Evolutionary conservation across 2,113 vertebrate genomes (phyloP).

Genomic region (Isichthys henryi): DNA sequence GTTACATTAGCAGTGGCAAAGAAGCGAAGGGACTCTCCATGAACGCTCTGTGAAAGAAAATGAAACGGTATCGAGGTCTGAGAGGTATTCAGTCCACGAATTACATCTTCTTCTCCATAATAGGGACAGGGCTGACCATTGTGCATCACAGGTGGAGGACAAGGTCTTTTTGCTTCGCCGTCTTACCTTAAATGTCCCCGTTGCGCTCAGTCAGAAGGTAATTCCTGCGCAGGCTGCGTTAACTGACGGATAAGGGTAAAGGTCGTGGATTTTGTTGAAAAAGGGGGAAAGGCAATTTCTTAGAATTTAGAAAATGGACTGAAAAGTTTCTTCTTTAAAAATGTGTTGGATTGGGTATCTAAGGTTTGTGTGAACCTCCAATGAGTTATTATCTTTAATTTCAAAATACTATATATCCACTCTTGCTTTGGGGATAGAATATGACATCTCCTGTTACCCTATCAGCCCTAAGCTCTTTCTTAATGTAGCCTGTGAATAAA

Average conservation of each 20-base stretch:
- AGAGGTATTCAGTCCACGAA: background rate
- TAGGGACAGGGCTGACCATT: background rate
- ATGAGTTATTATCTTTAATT: slow-evolving; percentile 7
- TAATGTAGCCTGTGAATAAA: background rate
- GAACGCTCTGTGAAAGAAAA: background rate
- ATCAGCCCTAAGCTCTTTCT: background rate
- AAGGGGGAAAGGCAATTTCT: background rate
- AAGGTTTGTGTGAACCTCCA: background rate
- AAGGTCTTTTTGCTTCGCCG: background rate
- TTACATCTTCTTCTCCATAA: background rate
- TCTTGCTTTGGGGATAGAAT: background rate
- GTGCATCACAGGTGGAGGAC: background rate
- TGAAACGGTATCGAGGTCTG: background rate
- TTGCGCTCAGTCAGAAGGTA: background rate
- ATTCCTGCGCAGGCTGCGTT: background rate
- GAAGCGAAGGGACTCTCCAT: background rate
- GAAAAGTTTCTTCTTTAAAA: background rate
- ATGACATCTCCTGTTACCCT: background rate
- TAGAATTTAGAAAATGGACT: background rate
- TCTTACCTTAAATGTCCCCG: background rate
- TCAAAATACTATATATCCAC: background rate
- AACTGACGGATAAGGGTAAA: background rate
- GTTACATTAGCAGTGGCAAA: background rate
- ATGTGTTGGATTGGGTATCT: background rate
- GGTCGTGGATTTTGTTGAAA: background rate